Evolutionary conservation across 2,888 invertebrate genomes (phyloP).

Genomic region (Spilarctia lutea): DNA sequence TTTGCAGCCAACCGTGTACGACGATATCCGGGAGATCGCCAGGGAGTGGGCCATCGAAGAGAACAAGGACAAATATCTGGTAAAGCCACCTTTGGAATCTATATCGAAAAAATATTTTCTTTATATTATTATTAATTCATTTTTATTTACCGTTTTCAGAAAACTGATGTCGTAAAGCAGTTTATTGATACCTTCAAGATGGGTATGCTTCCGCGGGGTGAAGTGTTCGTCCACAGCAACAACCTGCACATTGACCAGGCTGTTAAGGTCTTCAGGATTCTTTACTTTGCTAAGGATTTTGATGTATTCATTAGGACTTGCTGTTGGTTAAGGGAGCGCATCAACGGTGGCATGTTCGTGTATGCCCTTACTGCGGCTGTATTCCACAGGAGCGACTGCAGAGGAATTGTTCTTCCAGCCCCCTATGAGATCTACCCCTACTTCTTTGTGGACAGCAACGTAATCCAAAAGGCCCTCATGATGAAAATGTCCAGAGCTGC

Average conservation of each 20-base stretch:
- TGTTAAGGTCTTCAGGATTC: conserved; percentile 87
- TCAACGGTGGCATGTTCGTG: conserved; percentile 92
- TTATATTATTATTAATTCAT: background rate
- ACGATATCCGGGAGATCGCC: conserved; percentile 87
- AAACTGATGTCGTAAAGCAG: conserved; percentile 86
- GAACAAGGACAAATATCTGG: conserved; percentile 86
- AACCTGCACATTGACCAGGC: conserved; percentile 88
- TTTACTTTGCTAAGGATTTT: conserved; percentile 90
- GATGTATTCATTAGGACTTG: conserved; percentile 89
- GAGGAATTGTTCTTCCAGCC: conserved; percentile 89
- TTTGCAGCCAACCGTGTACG: conserved; percentile 86
- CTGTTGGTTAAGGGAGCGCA: conserved; percentile 89
- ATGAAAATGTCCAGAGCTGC: conserved; percentile 88
- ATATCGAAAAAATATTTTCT: background rate
- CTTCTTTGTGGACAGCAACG: conserved; percentile 90
- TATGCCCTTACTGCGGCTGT: conserved; percentile 90
- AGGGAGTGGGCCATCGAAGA: conserved; percentile 87
- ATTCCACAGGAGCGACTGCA: conserved; percentile 89
- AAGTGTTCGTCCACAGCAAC: conserved; percentile 88
- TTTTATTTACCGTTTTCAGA: conserved; percentile 63
- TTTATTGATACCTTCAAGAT: conserved; percentile 85
- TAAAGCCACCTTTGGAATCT: conserved; percentile 48
- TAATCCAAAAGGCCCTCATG: conserved; percentile 89
- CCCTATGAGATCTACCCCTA: conserved; percentile 93
- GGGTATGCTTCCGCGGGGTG: conserved; percentile 86